Evolutionary conservation across 1,140 invertebrate genomes (phyloP), one percentile per base, ranked within the genome.

Genomic region (Ylistrum balloti): DNA sequence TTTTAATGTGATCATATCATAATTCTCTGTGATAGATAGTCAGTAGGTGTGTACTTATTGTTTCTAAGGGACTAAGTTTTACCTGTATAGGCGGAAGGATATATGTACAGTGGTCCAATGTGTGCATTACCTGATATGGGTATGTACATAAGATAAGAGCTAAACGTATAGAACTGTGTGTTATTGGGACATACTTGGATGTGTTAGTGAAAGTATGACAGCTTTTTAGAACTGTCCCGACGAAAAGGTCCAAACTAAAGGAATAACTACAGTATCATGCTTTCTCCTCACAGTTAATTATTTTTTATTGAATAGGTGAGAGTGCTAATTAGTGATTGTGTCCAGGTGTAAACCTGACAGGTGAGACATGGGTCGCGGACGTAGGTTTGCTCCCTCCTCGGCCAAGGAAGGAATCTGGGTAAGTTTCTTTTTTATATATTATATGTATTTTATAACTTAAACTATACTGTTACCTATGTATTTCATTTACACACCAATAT

Each of bases 111-210:
- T n/a, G 56, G 56, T 74, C 3, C 56, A 22, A 74, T 74, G 56
- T 74, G 56, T 74, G 56, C 56, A 74, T 74, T 28, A 74, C 56
- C 56, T 74, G 56, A 74, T 74, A 74, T 74, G 56, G 56, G 56
- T 17, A 74, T 74, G 56, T 17, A n/a, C 22, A 74, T 74, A 28
- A 28, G 56, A 74, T 74, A 74, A 74, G 56, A 5, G 56, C 28
- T 74, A 11, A n/a, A 74, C 28, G 56, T 74, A 74, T 74, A 28
- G 56, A 74, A 74, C 28, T 74, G 56, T 74, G 56, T 74, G 17
- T 74, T 38, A 38, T 28, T 17, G 41, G 56, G 11, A 9, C 56
- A 74, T 74, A 74, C 56, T 28, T 74, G 22, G 35, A 5, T n/a
- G 56, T 74, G 56, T 28, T 28, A 74, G 56, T 74, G 56, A 74